phyloP scores from a whole-genome alignment of 2,888 invertebrate genomes.

The Leucophenga montana region DNA sequence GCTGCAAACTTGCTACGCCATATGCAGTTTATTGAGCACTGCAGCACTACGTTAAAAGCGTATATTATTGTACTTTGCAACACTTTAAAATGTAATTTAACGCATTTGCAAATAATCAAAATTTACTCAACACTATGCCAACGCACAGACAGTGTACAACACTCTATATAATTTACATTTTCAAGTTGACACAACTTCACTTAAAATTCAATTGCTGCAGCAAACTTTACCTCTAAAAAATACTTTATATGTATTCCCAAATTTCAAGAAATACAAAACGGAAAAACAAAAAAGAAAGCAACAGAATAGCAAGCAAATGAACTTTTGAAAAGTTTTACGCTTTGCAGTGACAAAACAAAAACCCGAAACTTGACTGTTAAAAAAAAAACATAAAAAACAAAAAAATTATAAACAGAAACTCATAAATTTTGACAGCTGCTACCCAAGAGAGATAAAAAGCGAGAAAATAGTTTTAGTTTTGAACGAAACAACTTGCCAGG shows the following conservation, averaged over 20 bases:
- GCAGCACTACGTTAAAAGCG: too few species aligned
- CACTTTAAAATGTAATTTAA: too few species aligned
- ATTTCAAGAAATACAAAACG: background rate
- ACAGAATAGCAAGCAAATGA: conserved; percentile 31
- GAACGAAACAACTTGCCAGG: conserved; percentile 12
- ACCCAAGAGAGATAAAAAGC: too few species aligned
- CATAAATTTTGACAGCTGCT: conserved; percentile 21
- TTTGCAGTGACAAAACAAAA: conserved; percentile 53
- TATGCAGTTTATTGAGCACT: too few species aligned
- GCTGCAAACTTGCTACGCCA: too few species aligned
- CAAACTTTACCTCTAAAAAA: conserved; percentile 3
- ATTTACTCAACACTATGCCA: too few species aligned
- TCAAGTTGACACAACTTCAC: background rate
- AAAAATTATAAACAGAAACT: background rate
- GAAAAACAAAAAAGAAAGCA: conserved; percentile 32
- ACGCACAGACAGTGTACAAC: too few species aligned
- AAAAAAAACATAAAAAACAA: conserved; percentile 58
- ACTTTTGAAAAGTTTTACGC: conserved; percentile 46
- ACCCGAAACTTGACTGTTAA: conserved; percentile 49
- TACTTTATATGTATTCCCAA: too few species aligned
- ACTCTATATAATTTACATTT: background rate
- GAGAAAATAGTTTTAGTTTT: conserved; percentile 11
- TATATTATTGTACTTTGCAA: too few species aligned
- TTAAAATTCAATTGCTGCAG: conserved; percentile 2
- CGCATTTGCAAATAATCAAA: too few species aligned